These are phyloP conservation scores for Phylloscopus trochiloides DNA, from an alignment of 2,113 vertebrate species.

Conservation along the genomic window DNA sequence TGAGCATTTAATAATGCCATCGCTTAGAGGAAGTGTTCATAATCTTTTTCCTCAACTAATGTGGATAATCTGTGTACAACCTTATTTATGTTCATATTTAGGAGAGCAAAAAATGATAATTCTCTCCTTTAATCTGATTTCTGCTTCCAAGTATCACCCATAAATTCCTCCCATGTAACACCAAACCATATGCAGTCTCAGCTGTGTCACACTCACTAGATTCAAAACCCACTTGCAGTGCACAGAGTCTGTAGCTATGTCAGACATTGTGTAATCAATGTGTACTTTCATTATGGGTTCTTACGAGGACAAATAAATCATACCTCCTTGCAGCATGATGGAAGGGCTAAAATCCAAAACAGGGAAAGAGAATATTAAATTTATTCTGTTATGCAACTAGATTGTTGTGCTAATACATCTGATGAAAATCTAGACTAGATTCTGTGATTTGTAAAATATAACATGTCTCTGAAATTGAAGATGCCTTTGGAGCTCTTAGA, in stretches of 20 bases:
- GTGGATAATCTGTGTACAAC: neutral
- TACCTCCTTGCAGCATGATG: neutral
- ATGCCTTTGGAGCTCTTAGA: neutral
- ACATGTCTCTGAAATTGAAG: constrained; percentile 7
- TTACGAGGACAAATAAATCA: constrained; percentile 23
- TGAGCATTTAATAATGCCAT: neutral
- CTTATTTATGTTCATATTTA: constrained; percentile 23
- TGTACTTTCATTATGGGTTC: constrained; percentile 16
- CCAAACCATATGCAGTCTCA: constrained; percentile 18
- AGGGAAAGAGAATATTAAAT: neutral
- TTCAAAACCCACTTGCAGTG: neutral
- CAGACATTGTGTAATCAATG: constrained; percentile 20
- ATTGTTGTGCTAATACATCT: neutral
- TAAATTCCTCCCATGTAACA: constrained; percentile 28
- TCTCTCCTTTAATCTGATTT: constrained; percentile 30
- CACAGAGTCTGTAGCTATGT: neutral
- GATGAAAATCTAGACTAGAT: neutral
- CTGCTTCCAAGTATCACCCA: constrained; percentile 1
- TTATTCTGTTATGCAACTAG: neutral
- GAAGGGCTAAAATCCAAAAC: neutral
- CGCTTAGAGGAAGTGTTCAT: neutral
- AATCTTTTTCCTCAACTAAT: neutral
- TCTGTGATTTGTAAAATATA: constrained; percentile 3
- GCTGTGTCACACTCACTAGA: neutral
- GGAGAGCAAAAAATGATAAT: neutral